These are phyloP conservation scores for Aphelinus atriplicis DNA, from an alignment of 1,140 invertebrate species.

Conservation along the genomic window DNA sequence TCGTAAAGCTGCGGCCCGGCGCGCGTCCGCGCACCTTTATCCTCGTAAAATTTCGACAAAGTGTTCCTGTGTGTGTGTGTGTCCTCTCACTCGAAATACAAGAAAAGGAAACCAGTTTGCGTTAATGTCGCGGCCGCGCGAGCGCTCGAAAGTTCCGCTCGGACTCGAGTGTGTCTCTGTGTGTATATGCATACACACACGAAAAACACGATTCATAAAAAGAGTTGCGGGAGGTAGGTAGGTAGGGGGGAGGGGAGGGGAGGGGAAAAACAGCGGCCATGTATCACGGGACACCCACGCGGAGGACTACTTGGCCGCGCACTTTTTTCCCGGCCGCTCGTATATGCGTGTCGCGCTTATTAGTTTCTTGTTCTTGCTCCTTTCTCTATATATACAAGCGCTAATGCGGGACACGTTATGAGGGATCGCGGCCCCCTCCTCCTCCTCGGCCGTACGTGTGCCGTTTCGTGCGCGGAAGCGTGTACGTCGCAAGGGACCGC, in stretches of 20 bases:
- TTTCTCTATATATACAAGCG: conserved; percentile 1
- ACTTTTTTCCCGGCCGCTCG: conserved; percentile 10
- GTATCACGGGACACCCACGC: conserved; percentile 31
- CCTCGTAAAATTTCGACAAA: conserved; percentile 12
- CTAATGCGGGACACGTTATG: conserved; percentile 30
- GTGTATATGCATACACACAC: not conserved
- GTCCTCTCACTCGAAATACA: not conserved
- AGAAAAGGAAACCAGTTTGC: conserved; percentile 36
- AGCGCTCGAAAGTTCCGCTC: conserved; percentile 29
- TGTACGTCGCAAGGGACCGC: conserved; percentile 47
- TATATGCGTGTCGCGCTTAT: conserved; percentile 40
- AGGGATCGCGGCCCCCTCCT: conserved; percentile 1
- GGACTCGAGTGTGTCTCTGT: not conserved
- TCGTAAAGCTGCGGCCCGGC: not conserved
- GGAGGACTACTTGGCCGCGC: conserved; percentile 1
- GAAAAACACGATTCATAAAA: conserved; percentile 35
- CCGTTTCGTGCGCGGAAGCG: conserved; percentile 51
- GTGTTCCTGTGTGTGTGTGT: no score
- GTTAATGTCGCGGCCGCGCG: conserved; percentile 17
- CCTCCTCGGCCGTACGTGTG: conserved; percentile 49
- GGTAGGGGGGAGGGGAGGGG: not conserved
- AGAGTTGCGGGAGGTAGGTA: not conserved
- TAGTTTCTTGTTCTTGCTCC: conserved; percentile 29
- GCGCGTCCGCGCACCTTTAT: not conserved
- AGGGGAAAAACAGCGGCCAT: conserved; percentile 15